These are phyloP conservation scores for Calameuta idolon DNA, from an alignment of 2,888 invertebrate species.

Conservation along the genomic window DNA sequence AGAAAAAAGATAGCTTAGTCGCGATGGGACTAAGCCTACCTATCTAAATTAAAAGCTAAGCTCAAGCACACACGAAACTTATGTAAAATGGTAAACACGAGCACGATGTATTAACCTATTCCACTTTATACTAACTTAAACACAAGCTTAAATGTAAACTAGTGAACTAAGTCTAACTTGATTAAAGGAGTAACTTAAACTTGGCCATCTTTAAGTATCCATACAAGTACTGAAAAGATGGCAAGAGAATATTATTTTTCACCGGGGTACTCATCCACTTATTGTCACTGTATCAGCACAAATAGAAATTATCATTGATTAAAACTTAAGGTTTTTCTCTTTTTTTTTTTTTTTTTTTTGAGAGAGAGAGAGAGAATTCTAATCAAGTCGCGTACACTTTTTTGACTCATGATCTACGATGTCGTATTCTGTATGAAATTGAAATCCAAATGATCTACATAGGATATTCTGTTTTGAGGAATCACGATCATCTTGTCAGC, in stretches of 20 bases:
- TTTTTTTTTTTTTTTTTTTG: background rate
- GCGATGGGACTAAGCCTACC: background rate
- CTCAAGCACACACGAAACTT: conserved; percentile 2
- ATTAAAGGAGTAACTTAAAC: conserved; percentile 14
- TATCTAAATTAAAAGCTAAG: conserved; percentile 3
- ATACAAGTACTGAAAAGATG: conserved; percentile 4
- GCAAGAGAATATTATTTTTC: conserved; percentile 13
- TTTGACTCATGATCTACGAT: background rate
- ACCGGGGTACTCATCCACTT: conserved; percentile 28
- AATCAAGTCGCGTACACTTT: background rate
- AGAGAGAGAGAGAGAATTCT: background rate
- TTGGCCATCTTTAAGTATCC: conserved; percentile 4
- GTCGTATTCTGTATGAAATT: background rate
- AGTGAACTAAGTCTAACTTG: conserved; percentile 16
- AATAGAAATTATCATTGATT: conserved; percentile 13
- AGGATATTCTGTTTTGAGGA: background rate
- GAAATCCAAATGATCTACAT: background rate
- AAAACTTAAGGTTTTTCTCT: background rate
- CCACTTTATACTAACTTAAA: background rate
- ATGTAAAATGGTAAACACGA: background rate
- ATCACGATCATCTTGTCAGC: background rate
- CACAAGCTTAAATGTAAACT: conserved; percentile 16
- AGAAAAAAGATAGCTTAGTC: background rate
- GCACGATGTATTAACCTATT: background rate
- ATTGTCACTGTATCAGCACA: conserved; percentile 22